Conservation (phyloP, 2,113 vertebrate genomes). For the Barnardius zonarius region DNA sequence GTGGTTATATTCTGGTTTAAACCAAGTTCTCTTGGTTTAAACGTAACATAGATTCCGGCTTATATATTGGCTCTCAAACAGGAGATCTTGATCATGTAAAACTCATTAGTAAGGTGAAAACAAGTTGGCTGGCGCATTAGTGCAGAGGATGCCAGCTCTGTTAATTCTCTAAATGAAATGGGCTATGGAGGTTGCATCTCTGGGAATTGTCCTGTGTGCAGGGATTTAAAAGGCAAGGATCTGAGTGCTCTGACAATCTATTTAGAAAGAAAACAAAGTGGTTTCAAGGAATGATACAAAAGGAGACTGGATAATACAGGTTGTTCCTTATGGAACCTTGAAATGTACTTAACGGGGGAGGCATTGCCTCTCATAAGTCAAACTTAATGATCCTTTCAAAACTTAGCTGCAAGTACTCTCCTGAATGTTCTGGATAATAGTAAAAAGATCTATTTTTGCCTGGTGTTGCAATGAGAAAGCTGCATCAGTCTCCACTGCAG, state of each 20-base stretch:
- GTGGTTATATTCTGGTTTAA: background rate
- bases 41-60: background rate
- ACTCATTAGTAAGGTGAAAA: background rate
- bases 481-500: background rate
- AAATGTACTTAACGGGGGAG: conserved; percentile 39
- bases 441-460: conserved; percentile 47
- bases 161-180: background rate
- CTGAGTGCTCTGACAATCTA: conserved; percentile 62
- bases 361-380: conserved; percentile 48
- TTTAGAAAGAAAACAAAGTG: background rate
- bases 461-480: conserved; percentile 17
- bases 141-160: background rate
- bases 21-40: background rate
- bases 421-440: conserved; percentile 54
- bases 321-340: conserved; percentile 51
- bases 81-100: background rate
- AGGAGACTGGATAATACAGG: conserved; percentile 19
- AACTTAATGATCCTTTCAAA: conserved; percentile 64
- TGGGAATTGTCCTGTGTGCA: background rate
- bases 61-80: background rate
- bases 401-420: conserved; percentile 31
- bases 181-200: background rate
- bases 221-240: conserved; percentile 31
- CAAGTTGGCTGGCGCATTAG: background rate
- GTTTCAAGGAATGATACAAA: background rate